A percentile compares a stretch with the other conserved stretches of the same genome.
phyloP scores from a whole-genome alignment of 2,888 invertebrate species.

The Spodoptera picta region DNA sequence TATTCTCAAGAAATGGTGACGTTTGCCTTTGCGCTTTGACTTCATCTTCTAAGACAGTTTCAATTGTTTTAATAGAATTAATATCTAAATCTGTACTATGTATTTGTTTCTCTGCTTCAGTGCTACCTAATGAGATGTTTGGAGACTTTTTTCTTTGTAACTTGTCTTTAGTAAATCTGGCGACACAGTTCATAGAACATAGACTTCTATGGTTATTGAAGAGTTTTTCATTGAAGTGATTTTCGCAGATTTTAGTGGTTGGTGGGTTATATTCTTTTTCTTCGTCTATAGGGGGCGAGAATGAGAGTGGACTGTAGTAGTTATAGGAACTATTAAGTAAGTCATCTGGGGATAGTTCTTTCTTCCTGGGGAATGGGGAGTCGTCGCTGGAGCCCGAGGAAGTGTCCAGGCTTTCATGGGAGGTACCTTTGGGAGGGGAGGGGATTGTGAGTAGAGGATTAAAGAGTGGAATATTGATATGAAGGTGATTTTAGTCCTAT shows the following conservation, averaged over 20 bases:
- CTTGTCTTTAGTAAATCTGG: conserved; percentile 37
- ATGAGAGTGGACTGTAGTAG: conserved; percentile 9
- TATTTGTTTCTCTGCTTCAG: conserved; percentile 69
- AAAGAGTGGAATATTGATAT: conserved; percentile 4
- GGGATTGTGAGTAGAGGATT: neutral
- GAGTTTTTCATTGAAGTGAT: conserved; percentile 9
- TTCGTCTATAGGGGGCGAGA: conserved; percentile 7
- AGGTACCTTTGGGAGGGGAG: conserved; percentile 60
- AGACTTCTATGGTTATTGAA: conserved; percentile 56
- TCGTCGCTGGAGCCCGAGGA: conserved; percentile 53
- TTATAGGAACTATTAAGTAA: conserved; percentile 12
- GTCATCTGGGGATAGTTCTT: neutral
- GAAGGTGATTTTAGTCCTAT: too few relatives aligned
- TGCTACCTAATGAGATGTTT: conserved; percentile 53
- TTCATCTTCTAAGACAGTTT: conserved; percentile 21
- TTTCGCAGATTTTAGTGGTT: conserved; percentile 6
- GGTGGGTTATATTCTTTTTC: neutral
- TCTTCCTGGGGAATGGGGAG: conserved; percentile 2
- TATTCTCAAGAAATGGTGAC: conserved; percentile 21
- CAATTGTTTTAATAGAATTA: conserved; percentile 54
- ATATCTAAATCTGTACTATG: conserved; percentile 68
- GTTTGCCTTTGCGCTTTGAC: conserved; percentile 16
- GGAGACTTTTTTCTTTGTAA: conserved; percentile 53
- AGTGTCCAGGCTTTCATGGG: conserved; percentile 51
- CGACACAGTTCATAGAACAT: conserved; percentile 70